These are phyloP conservation scores for Caenorhabditis sp. DNA, from an alignment of 2,888 invertebrate genomes.

Conservation along the genomic window DNA sequence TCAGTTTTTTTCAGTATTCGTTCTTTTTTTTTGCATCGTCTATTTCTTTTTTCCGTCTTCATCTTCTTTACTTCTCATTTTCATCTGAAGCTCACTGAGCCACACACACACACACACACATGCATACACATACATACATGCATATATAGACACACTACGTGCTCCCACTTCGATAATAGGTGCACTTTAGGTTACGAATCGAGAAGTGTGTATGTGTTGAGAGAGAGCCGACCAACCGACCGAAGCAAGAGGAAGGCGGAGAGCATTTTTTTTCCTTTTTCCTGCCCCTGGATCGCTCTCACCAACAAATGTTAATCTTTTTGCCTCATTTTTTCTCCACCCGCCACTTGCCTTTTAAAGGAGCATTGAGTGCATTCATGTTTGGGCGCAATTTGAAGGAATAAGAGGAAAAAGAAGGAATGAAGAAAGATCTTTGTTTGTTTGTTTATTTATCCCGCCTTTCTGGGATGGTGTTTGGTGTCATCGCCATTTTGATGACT, in stretches of 20 bases:
- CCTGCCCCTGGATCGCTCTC: neutral
- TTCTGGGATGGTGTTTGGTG: neutral
- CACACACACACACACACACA: constrained; percentile 19
- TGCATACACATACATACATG: constrained; percentile 13
- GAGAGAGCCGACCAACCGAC: constrained; percentile 1
- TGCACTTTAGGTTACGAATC: constrained; percentile 27
- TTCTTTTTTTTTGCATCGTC: neutral
- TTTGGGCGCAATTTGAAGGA: neutral
- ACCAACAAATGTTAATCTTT: constrained; percentile 1
- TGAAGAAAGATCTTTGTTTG: neutral
- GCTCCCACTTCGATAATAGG: constrained; percentile 25
- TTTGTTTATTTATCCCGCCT: neutral
- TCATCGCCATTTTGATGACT: neutral
- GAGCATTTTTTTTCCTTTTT: constrained; percentile 2
- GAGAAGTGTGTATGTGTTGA: constrained; percentile 9
- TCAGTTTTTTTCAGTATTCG: neutral
- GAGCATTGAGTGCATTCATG: neutral
- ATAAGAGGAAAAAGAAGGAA: neutral
- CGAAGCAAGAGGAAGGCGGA: constrained; percentile 2
- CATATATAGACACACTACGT: constrained; percentile 7
- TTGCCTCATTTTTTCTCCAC: neutral
- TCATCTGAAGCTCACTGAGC: neutral
- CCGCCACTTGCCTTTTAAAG: neutral
- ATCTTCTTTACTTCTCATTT: neutral
- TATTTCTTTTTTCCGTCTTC: neutral